A percentile compares a stretch with the other conserved stretches of the same genome.
These are phyloP conservation scores for Dryas iulia DNA, from an alignment of 1,140 invertebrate species.

Conservation along the genomic window DNA sequence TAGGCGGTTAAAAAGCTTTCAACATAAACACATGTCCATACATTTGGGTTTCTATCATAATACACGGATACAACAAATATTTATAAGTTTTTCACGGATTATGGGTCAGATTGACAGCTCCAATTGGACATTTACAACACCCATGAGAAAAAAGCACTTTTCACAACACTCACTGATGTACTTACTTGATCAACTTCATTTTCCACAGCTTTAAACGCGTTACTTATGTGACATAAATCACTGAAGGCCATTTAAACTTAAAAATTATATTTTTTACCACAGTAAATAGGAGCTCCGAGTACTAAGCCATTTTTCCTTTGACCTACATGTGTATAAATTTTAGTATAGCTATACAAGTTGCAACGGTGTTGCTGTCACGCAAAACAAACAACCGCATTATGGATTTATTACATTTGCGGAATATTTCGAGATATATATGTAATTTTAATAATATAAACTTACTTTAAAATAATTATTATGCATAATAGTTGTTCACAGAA, in stretches of 20 bases:
- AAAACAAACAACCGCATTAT: background rate
- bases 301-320: constrained; percentile 80
- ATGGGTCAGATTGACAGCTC: constrained; percentile 80
- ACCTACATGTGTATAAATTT: constrained; percentile 76
- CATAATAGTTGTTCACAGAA: background rate
- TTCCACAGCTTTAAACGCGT: constrained; percentile 76
- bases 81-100: constrained; percentile 65
- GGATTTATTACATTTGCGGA: background rate
- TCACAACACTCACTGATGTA: constrained; percentile 51
- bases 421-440: constrained; percentile 1
- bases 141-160: constrained; percentile 66
- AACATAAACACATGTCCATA: background rate
- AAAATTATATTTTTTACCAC: constrained; percentile 75
- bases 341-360: constrained; percentile 47
- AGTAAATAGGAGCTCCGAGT: constrained; percentile 72
- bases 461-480: background rate
- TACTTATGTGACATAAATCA: constrained; percentile 79
- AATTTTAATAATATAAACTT: background rate
- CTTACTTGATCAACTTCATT: constrained; percentile 77
- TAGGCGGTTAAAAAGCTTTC: background rate
- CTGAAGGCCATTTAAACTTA: constrained; percentile 81
- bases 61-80: constrained; percentile 49
- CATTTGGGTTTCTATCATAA: constrained; percentile 20
- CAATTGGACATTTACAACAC: constrained; percentile 70
- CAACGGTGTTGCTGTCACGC: constrained; percentile 57